Percentiles rank a stretch among this genome's conserved stretches.
phyloP scores from a whole-genome alignment of 2,888 invertebrate genomes.

The Xiphydria camelus region DNA sequence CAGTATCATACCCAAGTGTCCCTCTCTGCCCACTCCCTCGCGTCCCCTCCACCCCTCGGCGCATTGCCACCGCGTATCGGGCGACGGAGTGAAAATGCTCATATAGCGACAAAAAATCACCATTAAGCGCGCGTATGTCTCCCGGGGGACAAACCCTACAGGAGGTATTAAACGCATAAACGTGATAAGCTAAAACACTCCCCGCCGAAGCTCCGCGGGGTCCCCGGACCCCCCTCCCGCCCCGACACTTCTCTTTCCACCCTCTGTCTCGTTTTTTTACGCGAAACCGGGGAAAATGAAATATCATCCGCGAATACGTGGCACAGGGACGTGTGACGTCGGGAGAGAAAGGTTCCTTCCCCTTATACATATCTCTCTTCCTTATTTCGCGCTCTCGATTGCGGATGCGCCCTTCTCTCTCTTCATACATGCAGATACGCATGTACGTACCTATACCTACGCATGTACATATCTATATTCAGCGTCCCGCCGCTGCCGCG shows the following conservation, averaged over 20 bases:
- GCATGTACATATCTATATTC: background rate
- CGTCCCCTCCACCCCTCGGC: no score
- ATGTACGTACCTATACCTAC: background rate
- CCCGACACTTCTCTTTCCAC: background rate
- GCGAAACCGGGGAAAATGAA: slow-evolving; percentile 31
- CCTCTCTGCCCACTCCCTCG: no score
- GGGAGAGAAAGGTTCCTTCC: background rate
- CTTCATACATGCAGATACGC: background rate
- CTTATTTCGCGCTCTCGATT: slow-evolving; percentile 4
- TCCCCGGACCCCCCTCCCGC: slow-evolving; percentile 10
- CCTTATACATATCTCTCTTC: no score
- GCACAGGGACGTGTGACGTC: background rate
- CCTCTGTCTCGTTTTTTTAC: slow-evolving; percentile 9
- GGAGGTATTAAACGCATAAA: slow-evolving; percentile 45
- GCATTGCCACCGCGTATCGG: no score
- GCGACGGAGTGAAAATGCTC: slow-evolving; percentile 37
- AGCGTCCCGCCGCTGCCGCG: background rate
- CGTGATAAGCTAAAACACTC: slow-evolving; percentile 56
- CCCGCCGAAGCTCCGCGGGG: slow-evolving; percentile 26
- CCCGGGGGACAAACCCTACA: slow-evolving; percentile 39
- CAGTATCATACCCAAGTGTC: no score
- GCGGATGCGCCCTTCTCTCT: background rate
- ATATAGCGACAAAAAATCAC: slow-evolving; percentile 46
- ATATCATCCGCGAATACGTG: slow-evolving; percentile 36
- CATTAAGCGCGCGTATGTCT: slow-evolving; percentile 51